Base-by-base conservation (phyloP, 2,113 vertebrate species). In the Mesembrinibis cayennensis region DNA sequence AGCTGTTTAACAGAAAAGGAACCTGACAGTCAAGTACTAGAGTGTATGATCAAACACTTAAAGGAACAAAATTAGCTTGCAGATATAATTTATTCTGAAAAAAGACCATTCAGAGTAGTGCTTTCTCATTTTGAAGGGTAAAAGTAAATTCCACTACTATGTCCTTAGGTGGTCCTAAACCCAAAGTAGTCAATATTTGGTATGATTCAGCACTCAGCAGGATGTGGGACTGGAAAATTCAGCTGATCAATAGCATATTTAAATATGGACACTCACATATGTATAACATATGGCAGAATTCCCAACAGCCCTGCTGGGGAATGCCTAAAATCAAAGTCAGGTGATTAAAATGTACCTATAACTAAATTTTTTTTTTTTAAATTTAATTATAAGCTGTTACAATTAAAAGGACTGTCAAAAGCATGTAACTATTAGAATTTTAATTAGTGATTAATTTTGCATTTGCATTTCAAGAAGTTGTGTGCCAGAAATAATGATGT, bases 401-500 rank as follows among this genome's bases (percentile, higher is more conserved):
- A 84, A 87, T 85, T 94, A 91, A 50, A 84, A 72, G 8, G 34
- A 65, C 38, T 76, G 70, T 49, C 65, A 93, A 65, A 96, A 87
- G 18, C 62, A 56, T 15, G n/a, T 38, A 80, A 69, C 62, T 76
- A 73, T 50, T 62, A 61, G 27, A 94, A 82, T 93, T 88, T 85
- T 95, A 94, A 94, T 96, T 93, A 91, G 66, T 5, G 52, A 79
- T 61, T 94, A 89, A 84, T 87, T 95, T 87, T 87, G 56, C 20
- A 92, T 87, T 83, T 93, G 86, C 69, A 91, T 87, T 95, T 85
- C 77, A 89, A 87, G 66, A 87, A 93, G 34, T 65, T 89, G 61
- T 32, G 29, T 76, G 67, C 45, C 89, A 94, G 53, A 96, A 96
- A 94, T 50, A 77, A 87, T 38, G 22, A 62, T 7, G 20, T 53